Conservation (phyloP, 2,113 vertebrate species). For the Tragelaphus scriptus region DNA sequence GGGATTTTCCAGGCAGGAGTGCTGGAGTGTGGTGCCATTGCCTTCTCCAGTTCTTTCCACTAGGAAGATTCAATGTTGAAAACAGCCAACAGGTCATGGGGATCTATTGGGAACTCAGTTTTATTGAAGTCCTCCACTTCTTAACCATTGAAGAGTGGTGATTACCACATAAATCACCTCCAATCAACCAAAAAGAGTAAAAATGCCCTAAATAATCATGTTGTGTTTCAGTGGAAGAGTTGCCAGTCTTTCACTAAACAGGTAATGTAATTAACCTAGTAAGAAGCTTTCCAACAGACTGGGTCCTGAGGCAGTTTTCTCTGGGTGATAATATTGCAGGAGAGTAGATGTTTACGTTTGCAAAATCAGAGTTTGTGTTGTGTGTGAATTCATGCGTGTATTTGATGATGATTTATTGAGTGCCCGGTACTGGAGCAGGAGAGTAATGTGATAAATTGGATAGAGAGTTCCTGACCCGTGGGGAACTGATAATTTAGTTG, state of each 20-base stretch:
- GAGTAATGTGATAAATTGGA: neutral
- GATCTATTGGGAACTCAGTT: neutral
- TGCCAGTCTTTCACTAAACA: neutral
- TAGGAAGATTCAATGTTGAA: neutral
- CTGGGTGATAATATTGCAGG: no score
- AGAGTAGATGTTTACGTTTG: neutral
- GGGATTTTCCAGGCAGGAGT: no score
- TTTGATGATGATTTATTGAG: neutral
- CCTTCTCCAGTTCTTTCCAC: neutral
- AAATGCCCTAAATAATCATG: neutral
- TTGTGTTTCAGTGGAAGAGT: neutral
- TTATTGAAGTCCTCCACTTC: neutral
- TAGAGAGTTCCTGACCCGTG: neutral
- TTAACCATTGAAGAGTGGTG: neutral
- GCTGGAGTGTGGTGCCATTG: no score
- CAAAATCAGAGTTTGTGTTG: neutral
- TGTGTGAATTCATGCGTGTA: neutral
- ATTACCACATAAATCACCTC: neutral
- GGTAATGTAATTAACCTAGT: no score
- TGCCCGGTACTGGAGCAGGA: neutral
- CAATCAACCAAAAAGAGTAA: neutral
- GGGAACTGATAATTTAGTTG: neutral
- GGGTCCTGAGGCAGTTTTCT: neutral
- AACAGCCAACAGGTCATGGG: neutral
- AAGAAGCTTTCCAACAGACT: neutral